Conservation (phyloP, 2,888 invertebrate species). For the Chalcosyrphus nemorum region DNA sequence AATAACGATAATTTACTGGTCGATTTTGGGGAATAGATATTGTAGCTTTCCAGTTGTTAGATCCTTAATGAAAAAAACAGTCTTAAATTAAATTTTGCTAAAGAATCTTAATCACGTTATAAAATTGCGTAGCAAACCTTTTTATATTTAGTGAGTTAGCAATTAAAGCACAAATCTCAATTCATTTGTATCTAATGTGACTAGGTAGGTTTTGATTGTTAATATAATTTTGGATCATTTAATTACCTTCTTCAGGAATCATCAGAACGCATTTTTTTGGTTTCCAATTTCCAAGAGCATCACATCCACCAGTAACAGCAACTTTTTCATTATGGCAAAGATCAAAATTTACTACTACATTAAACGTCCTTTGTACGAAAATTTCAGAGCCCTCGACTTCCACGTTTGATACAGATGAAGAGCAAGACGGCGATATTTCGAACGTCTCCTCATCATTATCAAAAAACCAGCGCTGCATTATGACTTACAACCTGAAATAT, state of each 20-base stretch:
- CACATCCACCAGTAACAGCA: constrained; percentile 87
- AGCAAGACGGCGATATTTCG: constrained; percentile 64
- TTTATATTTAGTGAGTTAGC: no score
- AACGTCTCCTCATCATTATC: constrained; percentile 83
- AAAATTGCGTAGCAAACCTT: no score
- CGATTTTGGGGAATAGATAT: constrained; percentile 86
- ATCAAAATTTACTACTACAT: constrained; percentile 83
- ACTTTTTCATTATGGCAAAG: constrained; percentile 86
- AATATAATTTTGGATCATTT: no score
- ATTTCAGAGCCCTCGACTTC: neutral
- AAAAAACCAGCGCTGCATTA: constrained; percentile 88
- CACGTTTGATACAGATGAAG: constrained; percentile 61
- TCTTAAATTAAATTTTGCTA: neutral
- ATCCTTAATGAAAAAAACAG: no score
- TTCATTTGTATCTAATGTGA: no score
- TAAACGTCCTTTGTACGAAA: constrained; percentile 81
- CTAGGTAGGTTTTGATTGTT: no score
- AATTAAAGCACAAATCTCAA: no score
- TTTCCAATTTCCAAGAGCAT: constrained; percentile 88
- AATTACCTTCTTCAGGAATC: constrained; percentile 81
- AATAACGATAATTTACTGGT: constrained; percentile 89
- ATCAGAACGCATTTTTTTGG: constrained; percentile 85
- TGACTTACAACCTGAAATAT: neutral
- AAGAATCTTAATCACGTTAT: no score
- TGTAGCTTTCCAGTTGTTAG: constrained; percentile 85